Percentiles rank a stretch among this genome's conserved stretches.
These are phyloP conservation scores for Astropecten irregularis DNA, from an alignment of 53 echinoderm and acorn worm species.

Conservation along the genomic window DNA sequence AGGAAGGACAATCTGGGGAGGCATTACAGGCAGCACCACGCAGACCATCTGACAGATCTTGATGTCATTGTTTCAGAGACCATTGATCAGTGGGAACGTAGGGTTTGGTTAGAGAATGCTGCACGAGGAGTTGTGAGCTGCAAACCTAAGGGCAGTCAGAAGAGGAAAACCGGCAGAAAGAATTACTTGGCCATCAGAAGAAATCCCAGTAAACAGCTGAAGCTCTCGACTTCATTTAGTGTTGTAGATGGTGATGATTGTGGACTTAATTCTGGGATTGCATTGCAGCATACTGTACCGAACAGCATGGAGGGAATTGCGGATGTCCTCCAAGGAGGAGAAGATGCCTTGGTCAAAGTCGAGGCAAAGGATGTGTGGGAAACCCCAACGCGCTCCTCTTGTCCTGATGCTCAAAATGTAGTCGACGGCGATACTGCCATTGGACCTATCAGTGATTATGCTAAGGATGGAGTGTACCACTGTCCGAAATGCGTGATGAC, in stretches of 20 bases:
- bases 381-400: not conserved
- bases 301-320: not conserved
- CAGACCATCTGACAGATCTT: not conserved
- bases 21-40: slow-evolving; percentile 13
- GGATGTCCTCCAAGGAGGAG: no score
- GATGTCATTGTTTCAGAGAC: slow-evolving; percentile 14
- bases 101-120: not conserved
- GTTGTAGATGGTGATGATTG: no score
- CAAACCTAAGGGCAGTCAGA: not conserved
- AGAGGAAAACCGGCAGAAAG: slow-evolving; percentile 20
- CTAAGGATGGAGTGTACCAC: not conserved
- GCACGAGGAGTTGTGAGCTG: not conserved
- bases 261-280: not conserved
- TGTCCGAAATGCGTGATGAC: slow-evolving; percentile 2
- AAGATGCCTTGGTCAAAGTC: slow-evolving; percentile 1
- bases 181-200: not conserved
- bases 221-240: no score
- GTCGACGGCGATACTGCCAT: not conserved
- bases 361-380: not conserved
- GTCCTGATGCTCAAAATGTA: not conserved
- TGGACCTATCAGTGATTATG: not conserved
- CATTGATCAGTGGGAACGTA: not conserved
- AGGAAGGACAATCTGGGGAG: slow-evolving; percentile 11
- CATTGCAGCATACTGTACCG: not conserved
- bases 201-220: not conserved